Conservation (phyloP, 2,888 invertebrate genomes). For the Ferdinandea cuprea region DNA sequence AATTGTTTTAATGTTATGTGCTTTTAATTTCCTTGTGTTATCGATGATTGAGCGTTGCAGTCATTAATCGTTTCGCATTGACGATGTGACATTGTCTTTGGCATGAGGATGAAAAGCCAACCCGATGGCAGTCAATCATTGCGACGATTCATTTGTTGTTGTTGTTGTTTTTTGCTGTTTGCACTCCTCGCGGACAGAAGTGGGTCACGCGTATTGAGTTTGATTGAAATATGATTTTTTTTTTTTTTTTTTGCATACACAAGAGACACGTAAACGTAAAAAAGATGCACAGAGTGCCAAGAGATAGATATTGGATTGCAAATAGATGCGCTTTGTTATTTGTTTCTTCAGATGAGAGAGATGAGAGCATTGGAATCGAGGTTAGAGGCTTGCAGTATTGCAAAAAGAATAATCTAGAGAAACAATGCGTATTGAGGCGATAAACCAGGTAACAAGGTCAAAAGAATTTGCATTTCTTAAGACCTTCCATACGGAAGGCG, state of each 20-base stretch:
- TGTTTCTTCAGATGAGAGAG: background rate
- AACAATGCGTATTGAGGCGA: slow-evolving; percentile 1
- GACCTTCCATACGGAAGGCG: too few species aligned
- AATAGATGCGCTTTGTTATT: slow-evolving; percentile 35
- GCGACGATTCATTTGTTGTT: slow-evolving; percentile 39
- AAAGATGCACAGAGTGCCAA: slow-evolving; percentile 1
- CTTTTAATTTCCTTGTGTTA: slow-evolving; percentile 72
- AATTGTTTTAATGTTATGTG: slow-evolving; percentile 70
- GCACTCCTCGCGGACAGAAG: slow-evolving; percentile 47
- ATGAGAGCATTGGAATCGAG: slow-evolving; percentile 54
- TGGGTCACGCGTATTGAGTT: slow-evolving; percentile 66
- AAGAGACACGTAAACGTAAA: background rate
- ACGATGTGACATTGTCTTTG: slow-evolving; percentile 64
- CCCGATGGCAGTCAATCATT: slow-evolving; percentile 66
- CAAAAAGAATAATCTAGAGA: slow-evolving; percentile 27
- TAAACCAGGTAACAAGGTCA: slow-evolving; percentile 31
- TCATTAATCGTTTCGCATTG: slow-evolving; percentile 36
- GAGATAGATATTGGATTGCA: slow-evolving; percentile 51
- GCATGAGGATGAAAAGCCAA: slow-evolving; percentile 65
- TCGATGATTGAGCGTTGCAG: slow-evolving; percentile 59
- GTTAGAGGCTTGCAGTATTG: slow-evolving; percentile 38
- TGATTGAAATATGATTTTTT: slow-evolving; percentile 67
- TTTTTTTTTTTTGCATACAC: slow-evolving; percentile 21
- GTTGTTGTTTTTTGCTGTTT: slow-evolving; percentile 5
- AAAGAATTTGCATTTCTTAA: slow-evolving; percentile 29